These are phyloP conservation scores for Eulithis testata DNA, from an alignment of 2,888 invertebrate genomes.

Conservation along the genomic window DNA sequence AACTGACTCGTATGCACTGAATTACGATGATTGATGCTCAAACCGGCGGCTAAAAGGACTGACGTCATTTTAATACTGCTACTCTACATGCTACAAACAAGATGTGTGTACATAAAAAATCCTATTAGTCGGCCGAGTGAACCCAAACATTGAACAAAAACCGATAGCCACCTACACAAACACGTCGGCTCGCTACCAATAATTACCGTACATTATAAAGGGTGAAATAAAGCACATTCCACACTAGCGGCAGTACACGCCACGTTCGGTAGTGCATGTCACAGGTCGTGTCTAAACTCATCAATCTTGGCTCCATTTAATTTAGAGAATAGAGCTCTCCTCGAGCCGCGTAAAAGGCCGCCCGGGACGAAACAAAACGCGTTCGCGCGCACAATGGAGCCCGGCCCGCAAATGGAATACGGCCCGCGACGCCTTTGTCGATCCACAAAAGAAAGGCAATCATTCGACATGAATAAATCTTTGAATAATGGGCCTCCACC, in stretches of 20 bases:
- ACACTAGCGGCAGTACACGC: slow-evolving; percentile 57
- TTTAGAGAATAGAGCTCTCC: slow-evolving; percentile 68
- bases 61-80: slow-evolving; percentile 72
- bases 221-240: slow-evolving; percentile 77
- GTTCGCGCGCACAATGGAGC: slow-evolving; percentile 75
- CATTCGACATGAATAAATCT: slow-evolving; percentile 84
- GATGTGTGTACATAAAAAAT: slow-evolving; percentile 65
- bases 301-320: slow-evolving; percentile 82
- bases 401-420: slow-evolving; percentile 77
- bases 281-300: slow-evolving; percentile 82
- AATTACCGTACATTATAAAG: slow-evolving; percentile 77
- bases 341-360: slow-evolving; percentile 59
- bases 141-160: slow-evolving; percentile 71
- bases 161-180: slow-evolving; percentile 63
- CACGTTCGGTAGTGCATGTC: slow-evolving; percentile 82
- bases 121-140: slow-evolving; percentile 72
- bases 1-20: slow-evolving; percentile 49
- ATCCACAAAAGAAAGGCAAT: slow-evolving; percentile 83
- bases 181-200: slow-evolving; percentile 65
- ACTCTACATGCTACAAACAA: slow-evolving; percentile 56
- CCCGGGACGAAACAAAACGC: slow-evolving; percentile 70
- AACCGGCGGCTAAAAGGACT: slow-evolving; percentile 60
- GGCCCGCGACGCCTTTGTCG: slow-evolving; percentile 75
- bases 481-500: slow-evolving; percentile 78
- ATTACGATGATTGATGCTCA: slow-evolving; percentile 62